Base-by-base conservation (phyloP, 1,140 invertebrate genomes). In the Epicauta chinensis region DNA sequence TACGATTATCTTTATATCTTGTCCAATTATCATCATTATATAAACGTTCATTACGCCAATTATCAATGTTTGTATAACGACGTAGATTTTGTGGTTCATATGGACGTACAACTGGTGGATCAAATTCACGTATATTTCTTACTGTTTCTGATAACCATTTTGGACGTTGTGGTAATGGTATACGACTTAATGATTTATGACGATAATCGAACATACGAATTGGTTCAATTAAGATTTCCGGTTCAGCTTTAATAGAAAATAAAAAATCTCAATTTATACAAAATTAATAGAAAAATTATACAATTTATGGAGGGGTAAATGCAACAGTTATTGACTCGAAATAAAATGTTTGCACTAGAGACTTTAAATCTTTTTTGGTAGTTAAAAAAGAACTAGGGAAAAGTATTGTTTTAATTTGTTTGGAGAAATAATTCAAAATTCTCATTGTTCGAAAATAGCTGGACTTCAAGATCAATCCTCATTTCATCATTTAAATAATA, bases 161-260 rank as follows among this genome's bases (percentile, higher is more conserved):
- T 4, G 68, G 68, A 36, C 68, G 55, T 40, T 68, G 60, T 1
- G 66, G 61, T 23, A 63, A 53, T 16, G 67, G 66, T 46, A 70
- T 68, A 29, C 66, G 62, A 56, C 62, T 68, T 13, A 70, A 51
- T 3, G 62, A 52, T 56, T 69, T 69, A 31, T 70, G 68, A 10
- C 64, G 59, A 52, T 70, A 70, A 55, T 70, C 68, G 42, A 68
- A 69, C 42, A 59, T 60, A 1, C 55, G 50, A 13, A 65, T 48
- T 1, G 64, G 59, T 41, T 64, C 60, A 4, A 68, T 31, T 12
- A 57, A 11, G 11, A 68, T 50, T 46, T 67, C 64, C 1, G 53
- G 47, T 16, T 63, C 59, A 32, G 37, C 63, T 65, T 35, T 14
- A 64, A 64, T 39, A 15, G 31, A 37, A 13, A 40, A 31, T 5